Evolutionary conservation across 2,888 invertebrate genomes (phyloP).

Genomic region (Mystacides longicornis): DNA sequence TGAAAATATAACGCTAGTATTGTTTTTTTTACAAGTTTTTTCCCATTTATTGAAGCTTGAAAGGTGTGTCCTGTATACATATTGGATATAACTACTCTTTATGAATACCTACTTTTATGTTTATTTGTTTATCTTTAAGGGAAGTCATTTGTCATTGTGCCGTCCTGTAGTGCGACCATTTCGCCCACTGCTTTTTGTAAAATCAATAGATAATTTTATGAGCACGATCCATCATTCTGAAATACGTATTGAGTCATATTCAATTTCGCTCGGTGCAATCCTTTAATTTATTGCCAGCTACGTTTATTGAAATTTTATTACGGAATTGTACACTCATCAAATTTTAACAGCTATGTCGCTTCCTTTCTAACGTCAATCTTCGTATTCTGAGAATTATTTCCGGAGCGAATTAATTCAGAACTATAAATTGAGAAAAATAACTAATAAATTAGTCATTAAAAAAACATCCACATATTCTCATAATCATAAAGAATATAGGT

Average conservation of each 20-base stretch:
- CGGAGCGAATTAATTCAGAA: no score
- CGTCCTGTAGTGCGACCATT: slow-evolving; percentile 18
- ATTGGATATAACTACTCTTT: not conserved
- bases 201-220: slow-evolving; percentile 22
- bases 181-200: slow-evolving; percentile 19
- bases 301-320: slow-evolving; percentile 1
- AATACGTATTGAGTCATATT: slow-evolving; percentile 14
- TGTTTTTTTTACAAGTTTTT: not conserved
- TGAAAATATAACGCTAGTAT: not conserved
- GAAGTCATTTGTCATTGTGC: slow-evolving; percentile 25
- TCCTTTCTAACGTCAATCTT: not conserved
- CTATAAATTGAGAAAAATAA: no score
- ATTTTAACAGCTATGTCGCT: not conserved
- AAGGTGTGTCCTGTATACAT: slow-evolving; percentile 12
- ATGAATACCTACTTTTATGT: not conserved
- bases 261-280: slow-evolving; percentile 1
- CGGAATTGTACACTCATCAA: not conserved
- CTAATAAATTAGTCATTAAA: no score
- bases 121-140: slow-evolving; percentile 23
- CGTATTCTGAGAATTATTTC: no score
- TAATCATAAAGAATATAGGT: no score
- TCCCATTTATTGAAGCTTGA: not conserved
- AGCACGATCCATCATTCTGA: slow-evolving; percentile 23
- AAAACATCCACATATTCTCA: no score
- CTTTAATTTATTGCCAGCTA: not conserved